Percentiles rank a stretch among this genome's conserved stretches.
Evolutionary conservation across 2,888 invertebrate species (phyloP).

Genomic region (Tolmerus cingulatus): DNA sequence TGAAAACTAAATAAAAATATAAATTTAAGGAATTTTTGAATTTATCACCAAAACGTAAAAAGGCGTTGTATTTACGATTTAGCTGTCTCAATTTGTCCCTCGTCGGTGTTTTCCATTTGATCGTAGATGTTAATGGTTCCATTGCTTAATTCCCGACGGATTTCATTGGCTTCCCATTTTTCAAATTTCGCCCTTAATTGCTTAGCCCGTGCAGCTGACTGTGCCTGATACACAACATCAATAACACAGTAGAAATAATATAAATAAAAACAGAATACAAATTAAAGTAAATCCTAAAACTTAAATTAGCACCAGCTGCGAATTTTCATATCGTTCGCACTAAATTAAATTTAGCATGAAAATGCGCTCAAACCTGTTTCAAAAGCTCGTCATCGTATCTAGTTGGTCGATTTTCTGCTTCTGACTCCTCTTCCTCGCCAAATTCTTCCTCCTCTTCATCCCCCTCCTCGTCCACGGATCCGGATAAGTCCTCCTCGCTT

Average conservation of each 20-base stretch:
- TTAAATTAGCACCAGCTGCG: background rate
- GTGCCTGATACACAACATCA: slow-evolving; percentile 64
- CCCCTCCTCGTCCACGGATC: slow-evolving; percentile 59
- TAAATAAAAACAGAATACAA: background rate
- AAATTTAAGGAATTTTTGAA: too few species aligned
- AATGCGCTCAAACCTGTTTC: slow-evolving; percentile 65
- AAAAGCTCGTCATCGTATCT: slow-evolving; percentile 72
- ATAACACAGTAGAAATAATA: background rate
- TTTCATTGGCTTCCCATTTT: slow-evolving; percentile 79
- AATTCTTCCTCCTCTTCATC: slow-evolving; percentile 66
- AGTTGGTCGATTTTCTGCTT: slow-evolving; percentile 52
- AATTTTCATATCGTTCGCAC: too few species aligned
- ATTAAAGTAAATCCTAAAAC: background rate
- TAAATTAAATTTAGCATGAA: too few species aligned
- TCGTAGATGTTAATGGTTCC: slow-evolving; percentile 62
- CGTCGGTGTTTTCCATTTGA: slow-evolving; percentile 69
- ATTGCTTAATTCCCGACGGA: slow-evolving; percentile 66
- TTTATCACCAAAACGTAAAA: background rate
- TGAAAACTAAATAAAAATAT: background rate
- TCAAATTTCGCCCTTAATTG: slow-evolving; percentile 88
- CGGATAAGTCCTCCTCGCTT: slow-evolving; percentile 60
- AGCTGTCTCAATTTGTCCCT: slow-evolving; percentile 85
- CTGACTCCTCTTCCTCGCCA: slow-evolving; percentile 58
- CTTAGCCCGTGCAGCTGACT: slow-evolving; percentile 81
- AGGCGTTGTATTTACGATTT: slow-evolving; percentile 68